These are phyloP conservation scores for Latrodectus geometricus DNA, from an alignment of 1,140 invertebrate genomes.

Conservation along the genomic window DNA sequence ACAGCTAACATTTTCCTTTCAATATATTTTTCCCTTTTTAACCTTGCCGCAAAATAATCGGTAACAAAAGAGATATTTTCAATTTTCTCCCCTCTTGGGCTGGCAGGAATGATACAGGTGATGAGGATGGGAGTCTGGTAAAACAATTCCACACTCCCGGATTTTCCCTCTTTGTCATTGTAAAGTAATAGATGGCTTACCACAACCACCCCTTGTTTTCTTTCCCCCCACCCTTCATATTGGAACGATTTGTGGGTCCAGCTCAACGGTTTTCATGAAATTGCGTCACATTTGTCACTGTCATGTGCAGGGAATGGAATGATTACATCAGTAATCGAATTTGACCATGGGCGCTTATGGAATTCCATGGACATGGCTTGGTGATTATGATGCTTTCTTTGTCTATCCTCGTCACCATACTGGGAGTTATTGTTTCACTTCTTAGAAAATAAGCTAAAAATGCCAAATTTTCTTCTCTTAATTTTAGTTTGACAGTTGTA, in stretches of 20 bases:
- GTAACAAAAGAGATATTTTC: constrained; percentile 41
- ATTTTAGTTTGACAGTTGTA: too few relatives aligned
- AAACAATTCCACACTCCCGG: background rate
- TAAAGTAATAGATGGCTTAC: constrained; percentile 17
- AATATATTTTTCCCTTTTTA: background rate
- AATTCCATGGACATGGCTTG: background rate
- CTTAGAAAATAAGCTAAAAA: too few relatives aligned
- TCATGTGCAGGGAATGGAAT: constrained; percentile 24
- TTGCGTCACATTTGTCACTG: constrained; percentile 40
- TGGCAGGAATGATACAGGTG: background rate
- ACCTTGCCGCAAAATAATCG: constrained; percentile 7
- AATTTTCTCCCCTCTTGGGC: constrained; percentile 21
- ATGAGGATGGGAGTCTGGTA: background rate
- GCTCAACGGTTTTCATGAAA: constrained; percentile 12
- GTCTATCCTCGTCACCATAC: background rate
- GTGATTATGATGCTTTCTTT: constrained; percentile 21
- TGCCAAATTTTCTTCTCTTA: too few relatives aligned
- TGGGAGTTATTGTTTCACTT: too few relatives aligned
- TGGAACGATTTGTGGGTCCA: constrained; percentile 23
- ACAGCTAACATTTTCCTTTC: background rate
- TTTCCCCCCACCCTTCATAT: constrained; percentile 12
- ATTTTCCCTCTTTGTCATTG: background rate
- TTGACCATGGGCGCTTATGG: constrained; percentile 32
- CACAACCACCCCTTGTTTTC: too few relatives aligned
- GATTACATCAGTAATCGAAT: constrained; percentile 38